These are phyloP conservation scores for Neoseiulus cucumeris DNA, from an alignment of 1,140 invertebrate species.

Conservation along the genomic window DNA sequence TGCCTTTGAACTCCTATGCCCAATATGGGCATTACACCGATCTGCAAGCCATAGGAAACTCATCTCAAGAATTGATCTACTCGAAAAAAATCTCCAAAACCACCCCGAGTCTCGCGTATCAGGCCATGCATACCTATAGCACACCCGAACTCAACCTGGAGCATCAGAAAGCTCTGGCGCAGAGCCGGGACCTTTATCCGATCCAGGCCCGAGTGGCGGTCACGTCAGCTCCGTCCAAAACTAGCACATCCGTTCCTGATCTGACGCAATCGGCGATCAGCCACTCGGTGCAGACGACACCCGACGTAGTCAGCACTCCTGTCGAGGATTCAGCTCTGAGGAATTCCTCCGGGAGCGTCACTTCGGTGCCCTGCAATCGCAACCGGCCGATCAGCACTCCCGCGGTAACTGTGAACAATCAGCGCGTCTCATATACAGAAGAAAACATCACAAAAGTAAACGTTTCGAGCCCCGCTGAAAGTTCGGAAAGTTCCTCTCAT, in stretches of 20 bases:
- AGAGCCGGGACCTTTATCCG: not conserved
- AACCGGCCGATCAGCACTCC: not conserved
- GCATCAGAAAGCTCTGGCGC: not conserved
- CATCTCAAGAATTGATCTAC: not conserved
- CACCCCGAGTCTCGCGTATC: not conserved
- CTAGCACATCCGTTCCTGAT: slow-evolving; percentile 7
- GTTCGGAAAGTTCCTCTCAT: not conserved
- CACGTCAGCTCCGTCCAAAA: not conserved
- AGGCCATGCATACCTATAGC: slow-evolving; percentile 5
- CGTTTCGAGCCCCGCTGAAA: not conserved
- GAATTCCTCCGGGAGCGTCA: too few species aligned
- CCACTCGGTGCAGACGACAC: not conserved
- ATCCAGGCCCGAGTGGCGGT: not conserved
- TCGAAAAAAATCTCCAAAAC: not conserved
- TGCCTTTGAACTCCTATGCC: not conserved
- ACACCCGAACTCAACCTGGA: not conserved
- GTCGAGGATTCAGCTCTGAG: too few species aligned
- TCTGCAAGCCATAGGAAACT: slow-evolving; percentile 7
- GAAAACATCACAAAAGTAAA: not conserved
- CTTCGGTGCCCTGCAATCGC: too few species aligned
- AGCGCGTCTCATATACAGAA: not conserved
- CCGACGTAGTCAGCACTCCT: not conserved
- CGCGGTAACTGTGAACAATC: not conserved
- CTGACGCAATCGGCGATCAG: not conserved
- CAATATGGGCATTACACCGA: slow-evolving; percentile 7